Percentiles rank a stretch among this genome's conserved stretches.
Conservation (phyloP, 2,797 vertebrate species). For the Eupleurogrammus muticus region DNA sequence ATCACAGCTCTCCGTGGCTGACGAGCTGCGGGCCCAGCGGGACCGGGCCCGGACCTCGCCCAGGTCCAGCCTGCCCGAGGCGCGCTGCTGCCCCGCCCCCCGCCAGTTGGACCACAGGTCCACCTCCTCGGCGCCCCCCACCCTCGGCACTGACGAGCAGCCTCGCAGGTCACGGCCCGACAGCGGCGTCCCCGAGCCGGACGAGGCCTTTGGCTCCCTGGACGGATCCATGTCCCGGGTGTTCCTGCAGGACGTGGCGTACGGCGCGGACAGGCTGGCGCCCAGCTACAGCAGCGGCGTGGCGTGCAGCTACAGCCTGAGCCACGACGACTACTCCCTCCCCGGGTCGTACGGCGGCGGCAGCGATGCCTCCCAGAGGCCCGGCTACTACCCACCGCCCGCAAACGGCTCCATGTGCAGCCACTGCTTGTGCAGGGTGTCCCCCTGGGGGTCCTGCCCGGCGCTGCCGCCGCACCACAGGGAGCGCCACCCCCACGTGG, state of each 20-base stretch:
- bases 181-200: conserved; percentile 39
- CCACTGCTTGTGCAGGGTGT: conserved; percentile 14
- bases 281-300: conserved; percentile 74
- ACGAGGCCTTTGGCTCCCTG: conserved; percentile 77
- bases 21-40: conserved; percentile 88
- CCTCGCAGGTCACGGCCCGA: conserved; percentile 32
- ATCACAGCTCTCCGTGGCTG: conserved; percentile 88
- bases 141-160: conserved; percentile 43
- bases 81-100: not conserved
- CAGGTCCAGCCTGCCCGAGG: conserved; percentile 25
- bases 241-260: conserved; percentile 47
- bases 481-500: not conserved
- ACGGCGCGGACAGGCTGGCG: conserved; percentile 25
- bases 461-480: conserved; percentile 6
- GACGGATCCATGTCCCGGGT: conserved; percentile 65
- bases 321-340: conserved; percentile 47
- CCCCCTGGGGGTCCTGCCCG: conserved; percentile 18
- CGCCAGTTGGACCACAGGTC: conserved; percentile 34
- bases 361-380: not conserved
- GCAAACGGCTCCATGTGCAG: conserved; percentile 19
- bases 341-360: conserved; percentile 11
- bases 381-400: not conserved
- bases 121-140: conserved; percentile 34
- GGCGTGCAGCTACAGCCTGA: conserved; percentile 53
- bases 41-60: conserved; percentile 64